Evolutionary conservation across 1,140 invertebrate genomes (phyloP), one percentile per base, ranked within the genome.

Genomic region (Caenorhabditis inopinata): DNA sequence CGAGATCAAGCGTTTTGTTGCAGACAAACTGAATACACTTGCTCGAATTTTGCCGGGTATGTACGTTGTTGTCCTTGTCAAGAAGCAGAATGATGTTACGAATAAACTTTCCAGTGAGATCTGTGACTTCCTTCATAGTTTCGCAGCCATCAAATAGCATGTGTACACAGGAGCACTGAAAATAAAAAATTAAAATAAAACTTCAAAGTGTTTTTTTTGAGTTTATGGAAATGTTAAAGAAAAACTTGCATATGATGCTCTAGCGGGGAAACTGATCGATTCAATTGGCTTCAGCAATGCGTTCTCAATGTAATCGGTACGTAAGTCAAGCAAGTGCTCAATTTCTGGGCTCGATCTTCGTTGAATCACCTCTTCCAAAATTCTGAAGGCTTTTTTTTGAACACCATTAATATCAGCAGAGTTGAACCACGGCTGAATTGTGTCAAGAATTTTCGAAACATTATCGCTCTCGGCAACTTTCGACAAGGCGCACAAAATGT

Each of bases 331-430:
- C 16, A 79, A 18, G 25, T 48, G 32, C 27, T 79, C 78, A 12
- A 79, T 42, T 25, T 79, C 62, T 1, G 46, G 38, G 42, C 12
- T 21, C 0, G 51, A 74, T 49, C 78, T 79, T 25, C 83, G 49
- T 53, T 81, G 45, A 21, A 83, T 42, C 32, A 83, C 45, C 38
- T 83, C 83, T 32, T 83, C 83, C 9, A 83, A 46, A 14, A 83
- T 79, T 18, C 83, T 73, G 49, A 48, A 83, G 1, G 83, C 76
- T 74, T 83, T 83, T 68, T 83, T 83, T 53, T 83, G 83, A 25
- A 83, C 42, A 18, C 68, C 58, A 35, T 42, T 68, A 9, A 16
- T 49, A 49, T 46, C 76, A 16, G 25, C 35, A 9, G 78, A 79
- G 35, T 78, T 76, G 62, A 83, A 82, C 73, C 74, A 83, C 2